A percentile compares a stretch with the other conserved stretches of the same genome.
phyloP scores from a whole-genome alignment of 2,797 vertebrate genomes.

The Enteromius afrohamiltoni region DNA sequence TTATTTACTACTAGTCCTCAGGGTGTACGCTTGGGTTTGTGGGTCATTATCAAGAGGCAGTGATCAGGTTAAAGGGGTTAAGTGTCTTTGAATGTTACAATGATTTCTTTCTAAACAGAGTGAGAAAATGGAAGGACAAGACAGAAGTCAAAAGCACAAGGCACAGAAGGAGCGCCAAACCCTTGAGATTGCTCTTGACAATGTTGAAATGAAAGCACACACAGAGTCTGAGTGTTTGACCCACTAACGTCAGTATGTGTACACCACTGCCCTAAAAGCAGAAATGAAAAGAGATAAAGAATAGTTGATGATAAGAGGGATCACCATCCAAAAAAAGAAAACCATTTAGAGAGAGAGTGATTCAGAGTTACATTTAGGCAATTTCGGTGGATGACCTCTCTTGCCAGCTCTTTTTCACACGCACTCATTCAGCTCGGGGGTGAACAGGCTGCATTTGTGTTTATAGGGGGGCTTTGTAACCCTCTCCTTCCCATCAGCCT shows the following conservation, averaged over 20 bases:
- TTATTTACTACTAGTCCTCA: constrained; percentile 20
- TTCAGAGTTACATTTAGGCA: constrained; percentile 6
- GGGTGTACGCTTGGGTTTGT: constrained; percentile 27
- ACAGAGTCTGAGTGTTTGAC: constrained; percentile 14
- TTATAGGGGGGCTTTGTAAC: constrained; percentile 54
- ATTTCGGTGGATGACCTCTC: not conserved
- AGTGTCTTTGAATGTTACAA: not conserved
- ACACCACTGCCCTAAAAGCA: constrained; percentile 10
- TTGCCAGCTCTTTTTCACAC: not conserved
- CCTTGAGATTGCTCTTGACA: constrained; percentile 18
- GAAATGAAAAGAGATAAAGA: constrained; percentile 13
- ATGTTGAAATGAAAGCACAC: not conserved
- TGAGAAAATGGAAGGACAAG: not conserved
- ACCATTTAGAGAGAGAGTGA: not conserved
- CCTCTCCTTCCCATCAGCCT: constrained; percentile 37
- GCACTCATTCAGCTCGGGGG: constrained; percentile 25
- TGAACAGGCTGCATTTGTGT: constrained; percentile 54
- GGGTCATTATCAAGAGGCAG: constrained; percentile 12
- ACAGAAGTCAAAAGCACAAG: constrained; percentile 8
- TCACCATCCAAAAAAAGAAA: not conserved
- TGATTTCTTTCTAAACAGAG: not conserved
- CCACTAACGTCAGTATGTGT: constrained; percentile 28
- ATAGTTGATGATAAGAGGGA: constrained; percentile 7
- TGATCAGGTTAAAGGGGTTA: constrained; percentile 19
- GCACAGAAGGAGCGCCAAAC: not conserved